phyloP scores from a whole-genome alignment of 2,113 vertebrate genomes.

The Anser brachyrhynchus region DNA sequence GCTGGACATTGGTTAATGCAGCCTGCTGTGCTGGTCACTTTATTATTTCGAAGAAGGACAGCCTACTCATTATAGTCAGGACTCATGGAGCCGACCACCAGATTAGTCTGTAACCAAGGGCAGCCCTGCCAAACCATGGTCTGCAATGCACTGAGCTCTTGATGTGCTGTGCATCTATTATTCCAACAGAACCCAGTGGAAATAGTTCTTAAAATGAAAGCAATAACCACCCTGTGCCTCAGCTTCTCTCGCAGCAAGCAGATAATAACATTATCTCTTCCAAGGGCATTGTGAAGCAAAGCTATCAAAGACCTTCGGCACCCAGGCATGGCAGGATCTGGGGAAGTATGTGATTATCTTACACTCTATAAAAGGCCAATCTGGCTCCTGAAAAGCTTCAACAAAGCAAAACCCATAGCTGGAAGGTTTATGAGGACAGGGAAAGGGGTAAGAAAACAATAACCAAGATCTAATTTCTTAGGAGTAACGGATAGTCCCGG shows the following conservation, averaged over 20 bases:
- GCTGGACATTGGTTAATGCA: not conserved
- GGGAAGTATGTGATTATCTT: not conserved
- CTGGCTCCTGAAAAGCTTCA: constrained; percentile 20
- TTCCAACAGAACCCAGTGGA: not conserved
- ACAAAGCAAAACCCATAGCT: not conserved
- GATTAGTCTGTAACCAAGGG: not conserved
- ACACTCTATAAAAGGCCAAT: not conserved
- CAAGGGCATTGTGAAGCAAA: not conserved
- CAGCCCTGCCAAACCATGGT: not conserved
- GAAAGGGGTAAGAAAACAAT: constrained; percentile 51
- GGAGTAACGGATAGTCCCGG: constrained; percentile 33
- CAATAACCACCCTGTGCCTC: not conserved
- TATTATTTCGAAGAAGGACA: not conserved
- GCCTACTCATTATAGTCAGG: not conserved
- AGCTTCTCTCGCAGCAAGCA: not conserved
- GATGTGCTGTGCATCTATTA: not conserved
- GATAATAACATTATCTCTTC: not conserved
- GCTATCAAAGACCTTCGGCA: not conserved
- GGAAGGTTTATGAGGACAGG: constrained; percentile 51
- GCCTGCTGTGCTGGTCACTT: not conserved
- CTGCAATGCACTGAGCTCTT: not conserved
- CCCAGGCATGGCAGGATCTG: not conserved
- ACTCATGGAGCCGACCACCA: not conserved
- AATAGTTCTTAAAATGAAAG: not conserved
- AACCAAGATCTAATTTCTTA: constrained; percentile 53